phyloP scores from a whole-genome alignment of 1,140 invertebrate species.

The Diplogasteroides magnus region DNA sequence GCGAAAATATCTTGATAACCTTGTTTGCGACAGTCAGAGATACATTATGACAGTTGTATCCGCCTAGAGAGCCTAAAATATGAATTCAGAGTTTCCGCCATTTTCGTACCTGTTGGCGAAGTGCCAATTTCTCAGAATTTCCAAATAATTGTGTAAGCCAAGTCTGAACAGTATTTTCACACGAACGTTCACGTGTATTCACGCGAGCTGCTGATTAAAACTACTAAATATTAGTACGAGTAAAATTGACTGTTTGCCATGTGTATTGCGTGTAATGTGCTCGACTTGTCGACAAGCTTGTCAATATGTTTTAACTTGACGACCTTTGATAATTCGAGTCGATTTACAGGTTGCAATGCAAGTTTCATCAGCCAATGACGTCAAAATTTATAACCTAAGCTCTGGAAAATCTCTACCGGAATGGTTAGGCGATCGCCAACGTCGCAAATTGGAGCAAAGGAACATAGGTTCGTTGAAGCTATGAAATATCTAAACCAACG shows the following conservation, averaged over 20 bases:
- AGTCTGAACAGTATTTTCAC: no score
- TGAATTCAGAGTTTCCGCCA: no score
- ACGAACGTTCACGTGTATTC: no score
- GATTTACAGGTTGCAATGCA: slow-evolving; percentile 56
- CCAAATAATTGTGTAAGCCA: no score
- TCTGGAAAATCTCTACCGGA: slow-evolving; percentile 91
- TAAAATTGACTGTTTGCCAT: not conserved
- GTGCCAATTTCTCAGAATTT: no score
- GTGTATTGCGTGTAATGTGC: not conserved
- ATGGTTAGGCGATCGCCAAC: slow-evolving; percentile 56
- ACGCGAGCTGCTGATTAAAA: not conserved
- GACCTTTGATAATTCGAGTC: not conserved
- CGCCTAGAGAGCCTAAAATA: no score
- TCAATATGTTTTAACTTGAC: not conserved
- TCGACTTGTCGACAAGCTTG: not conserved
- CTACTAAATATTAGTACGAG: not conserved
- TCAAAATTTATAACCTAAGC: slow-evolving; percentile 96
- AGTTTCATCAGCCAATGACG: slow-evolving; percentile 70
- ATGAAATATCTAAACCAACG: not conserved
- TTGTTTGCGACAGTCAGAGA: no score
- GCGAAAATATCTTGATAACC: no score
- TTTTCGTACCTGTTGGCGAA: no score
- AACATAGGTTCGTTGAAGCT: slow-evolving; percentile 3
- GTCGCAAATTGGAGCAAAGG: slow-evolving; percentile 40
- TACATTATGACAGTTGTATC: no score